Conservation (phyloP, 2,797 vertebrate genomes). For the Pantherophis vulpinus region DNA sequence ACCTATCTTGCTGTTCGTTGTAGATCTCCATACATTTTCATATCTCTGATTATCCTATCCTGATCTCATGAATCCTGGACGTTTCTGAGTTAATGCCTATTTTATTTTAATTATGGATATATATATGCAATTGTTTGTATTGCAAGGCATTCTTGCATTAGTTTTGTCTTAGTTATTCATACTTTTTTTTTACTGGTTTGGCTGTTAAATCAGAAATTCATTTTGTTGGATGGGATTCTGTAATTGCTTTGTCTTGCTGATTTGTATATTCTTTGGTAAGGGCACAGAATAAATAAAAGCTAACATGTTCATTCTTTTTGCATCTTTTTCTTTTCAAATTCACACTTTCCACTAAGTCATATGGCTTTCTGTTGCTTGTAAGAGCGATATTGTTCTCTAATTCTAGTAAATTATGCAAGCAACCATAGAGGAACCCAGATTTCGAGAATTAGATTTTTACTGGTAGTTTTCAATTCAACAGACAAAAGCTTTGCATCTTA, state of each 20-base stretch:
- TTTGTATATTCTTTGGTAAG: background rate
- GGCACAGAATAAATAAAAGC: background rate
- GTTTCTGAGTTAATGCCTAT: background rate
- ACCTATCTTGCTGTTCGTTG: background rate
- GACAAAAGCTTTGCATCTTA: background rate
- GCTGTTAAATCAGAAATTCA: background rate
- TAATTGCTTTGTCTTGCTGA: background rate
- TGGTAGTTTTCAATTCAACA: background rate
- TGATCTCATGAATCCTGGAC: background rate
- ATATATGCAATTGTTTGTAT: background rate
- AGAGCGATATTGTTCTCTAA: background rate
- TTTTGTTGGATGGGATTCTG: background rate
- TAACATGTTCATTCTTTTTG: background rate
- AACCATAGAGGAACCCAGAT: background rate
- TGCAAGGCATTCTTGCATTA: background rate
- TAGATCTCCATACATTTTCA: background rate
- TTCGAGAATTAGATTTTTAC: background rate
- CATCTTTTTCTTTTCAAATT: background rate
- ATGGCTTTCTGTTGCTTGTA: background rate
- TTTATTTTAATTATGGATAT: background rate
- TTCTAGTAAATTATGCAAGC: background rate
- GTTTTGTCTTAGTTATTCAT: background rate
- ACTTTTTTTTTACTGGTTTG: background rate
- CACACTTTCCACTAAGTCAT: background rate
- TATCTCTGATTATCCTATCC: background rate